Percentiles rank a stretch among this genome's conserved stretches.
Conservation (phyloP, 2,113 vertebrate genomes). For the Platanista minor region DNA sequence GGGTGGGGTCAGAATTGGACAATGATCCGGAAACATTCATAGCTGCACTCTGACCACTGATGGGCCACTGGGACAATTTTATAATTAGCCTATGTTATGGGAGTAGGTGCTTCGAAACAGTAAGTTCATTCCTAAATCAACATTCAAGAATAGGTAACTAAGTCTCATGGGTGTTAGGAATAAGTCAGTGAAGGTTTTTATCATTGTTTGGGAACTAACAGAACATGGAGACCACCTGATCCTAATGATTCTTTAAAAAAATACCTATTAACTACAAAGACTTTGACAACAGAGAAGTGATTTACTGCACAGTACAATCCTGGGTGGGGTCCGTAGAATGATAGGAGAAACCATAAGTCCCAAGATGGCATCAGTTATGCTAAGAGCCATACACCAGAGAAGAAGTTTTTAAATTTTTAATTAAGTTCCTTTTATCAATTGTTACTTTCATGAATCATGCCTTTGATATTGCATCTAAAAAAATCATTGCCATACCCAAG, state of each 20-base stretch:
- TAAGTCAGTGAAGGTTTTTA: background rate
- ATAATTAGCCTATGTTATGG: background rate
- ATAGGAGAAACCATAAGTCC: background rate
- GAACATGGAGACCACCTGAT: background rate
- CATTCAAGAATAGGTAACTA: background rate
- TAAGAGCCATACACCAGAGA: background rate
- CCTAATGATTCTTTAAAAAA: background rate
- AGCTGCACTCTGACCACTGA: background rate
- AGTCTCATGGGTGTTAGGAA: background rate
- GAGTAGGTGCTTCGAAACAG: background rate
- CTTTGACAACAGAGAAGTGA: background rate
- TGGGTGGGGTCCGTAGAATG: background rate
- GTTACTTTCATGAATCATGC: background rate
- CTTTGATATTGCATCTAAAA: background rate
- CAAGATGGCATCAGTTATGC: background rate
- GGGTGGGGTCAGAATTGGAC: background rate
- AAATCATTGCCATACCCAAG: background rate
- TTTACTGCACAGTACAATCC: background rate
- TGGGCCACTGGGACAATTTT: background rate
- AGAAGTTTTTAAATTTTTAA: background rate
- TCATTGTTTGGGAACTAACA: background rate
- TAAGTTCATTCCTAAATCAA: background rate
- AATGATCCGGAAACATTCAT: background rate
- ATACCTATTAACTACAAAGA: background rate
- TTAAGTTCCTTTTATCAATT: background rate